Conservation (phyloP, 2,888 invertebrate species). For the Arctia plantaginis region DNA sequence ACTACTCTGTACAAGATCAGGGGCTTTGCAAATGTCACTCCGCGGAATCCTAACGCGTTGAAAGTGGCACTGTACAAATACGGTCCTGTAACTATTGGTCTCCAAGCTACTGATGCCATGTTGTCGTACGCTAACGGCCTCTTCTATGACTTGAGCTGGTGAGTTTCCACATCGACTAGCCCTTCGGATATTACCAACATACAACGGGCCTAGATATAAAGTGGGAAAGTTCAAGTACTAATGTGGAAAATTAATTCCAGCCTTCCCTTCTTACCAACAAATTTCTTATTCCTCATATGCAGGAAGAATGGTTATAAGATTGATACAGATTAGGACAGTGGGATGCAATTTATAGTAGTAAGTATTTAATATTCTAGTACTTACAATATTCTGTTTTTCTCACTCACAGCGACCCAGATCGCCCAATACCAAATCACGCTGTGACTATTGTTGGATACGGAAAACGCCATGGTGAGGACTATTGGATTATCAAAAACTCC, state of each 20-base stretch:
- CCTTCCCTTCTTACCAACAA: background rate
- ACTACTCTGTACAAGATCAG: slow-evolving; percentile 53
- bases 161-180: slow-evolving; percentile 21
- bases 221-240: no score
- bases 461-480: slow-evolving; percentile 51
- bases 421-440: slow-evolving; percentile 50
- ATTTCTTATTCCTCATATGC: no score
- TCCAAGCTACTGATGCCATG: slow-evolving; percentile 50
- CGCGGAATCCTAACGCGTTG: slow-evolving; percentile 56
- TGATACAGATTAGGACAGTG: no score
- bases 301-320: no score
- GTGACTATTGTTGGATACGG: slow-evolving; percentile 67
- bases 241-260: background rate
- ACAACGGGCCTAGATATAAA: background rate
- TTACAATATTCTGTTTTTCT: background rate
- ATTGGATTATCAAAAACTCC: slow-evolving; percentile 70
- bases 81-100: slow-evolving; percentile 60
- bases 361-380: background rate
- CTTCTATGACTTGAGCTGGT: slow-evolving; percentile 64
- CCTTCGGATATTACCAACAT: background rate
- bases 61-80: slow-evolving; percentile 62
- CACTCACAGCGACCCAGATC: background rate
- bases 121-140: slow-evolving; percentile 59
- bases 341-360: no score
- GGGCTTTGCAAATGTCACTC: slow-evolving; percentile 59